phyloP scores from a whole-genome alignment of 2,888 invertebrate species.

The Leucoma salicis region DNA sequence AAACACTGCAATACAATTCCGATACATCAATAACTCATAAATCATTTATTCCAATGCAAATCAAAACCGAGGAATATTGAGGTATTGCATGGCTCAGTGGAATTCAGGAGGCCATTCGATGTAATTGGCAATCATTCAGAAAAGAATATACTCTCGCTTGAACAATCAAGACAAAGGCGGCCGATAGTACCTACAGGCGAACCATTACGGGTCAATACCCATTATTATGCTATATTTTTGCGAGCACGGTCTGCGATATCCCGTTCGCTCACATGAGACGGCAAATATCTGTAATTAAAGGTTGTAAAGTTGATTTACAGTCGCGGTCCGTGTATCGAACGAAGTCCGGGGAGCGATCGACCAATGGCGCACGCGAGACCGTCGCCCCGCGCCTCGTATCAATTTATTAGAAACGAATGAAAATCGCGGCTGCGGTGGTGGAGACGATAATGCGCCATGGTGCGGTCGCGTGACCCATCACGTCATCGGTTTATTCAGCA shows the following conservation, averaged over 20 bases:
- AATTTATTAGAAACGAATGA: constrained; percentile 81
- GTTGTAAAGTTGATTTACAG: constrained; percentile 82
- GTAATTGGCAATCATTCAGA: constrained; percentile 81
- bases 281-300: constrained; percentile 82
- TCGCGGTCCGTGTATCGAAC: constrained; percentile 71
- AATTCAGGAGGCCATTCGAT: constrained; percentile 78
- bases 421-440: constrained; percentile 77
- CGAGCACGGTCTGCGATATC: constrained; percentile 78
- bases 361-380: constrained; percentile 60
- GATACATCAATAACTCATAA: constrained; percentile 69
- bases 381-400: constrained; percentile 67
- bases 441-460: constrained; percentile 63
- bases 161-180: constrained; percentile 80
- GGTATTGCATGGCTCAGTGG: constrained; percentile 67
- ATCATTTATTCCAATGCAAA: constrained; percentile 73
- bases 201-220: constrained; percentile 81
- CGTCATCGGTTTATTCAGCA: constrained; percentile 14
- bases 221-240: constrained; percentile 82
- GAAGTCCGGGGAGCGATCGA: constrained; percentile 68
- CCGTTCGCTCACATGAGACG: constrained; percentile 76
- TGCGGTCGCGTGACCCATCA: constrained; percentile 77
- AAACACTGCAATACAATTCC: constrained; percentile 40
- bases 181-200: constrained; percentile 78
- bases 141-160: constrained; percentile 73
- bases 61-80: constrained; percentile 65